Conservation (phyloP, 2,888 invertebrate genomes). For the Mimachlamys varia region DNA sequence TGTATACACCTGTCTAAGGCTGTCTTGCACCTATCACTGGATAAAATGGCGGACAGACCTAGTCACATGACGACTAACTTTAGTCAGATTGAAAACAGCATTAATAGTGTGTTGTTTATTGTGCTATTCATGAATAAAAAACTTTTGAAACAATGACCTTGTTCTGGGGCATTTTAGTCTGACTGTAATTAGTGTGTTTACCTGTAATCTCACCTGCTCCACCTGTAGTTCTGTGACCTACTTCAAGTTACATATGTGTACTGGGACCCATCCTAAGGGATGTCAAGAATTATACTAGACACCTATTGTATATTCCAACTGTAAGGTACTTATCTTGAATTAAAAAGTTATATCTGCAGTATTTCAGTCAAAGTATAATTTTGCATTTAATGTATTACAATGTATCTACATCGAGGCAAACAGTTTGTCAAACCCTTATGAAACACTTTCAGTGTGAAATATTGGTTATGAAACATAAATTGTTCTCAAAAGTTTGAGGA, state of each 20-base stretch:
- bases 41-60: slow-evolving; percentile 14
- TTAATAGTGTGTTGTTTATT: not conserved
- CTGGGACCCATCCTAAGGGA: not conserved
- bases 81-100: not conserved
- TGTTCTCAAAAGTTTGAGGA: no score
- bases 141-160: not conserved
- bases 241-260: not conserved
- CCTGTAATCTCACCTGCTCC: not conserved
- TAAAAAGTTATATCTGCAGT: no score
- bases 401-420: no score
- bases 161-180: not conserved
- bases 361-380: no score
- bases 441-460: no score
- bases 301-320: no score
- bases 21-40: slow-evolving; percentile 1
- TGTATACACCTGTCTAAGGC: slow-evolving; percentile 22
- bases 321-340: no score
- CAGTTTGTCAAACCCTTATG: no score
- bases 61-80: not conserved
- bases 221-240: slow-evolving; percentile 24
- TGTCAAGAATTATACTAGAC: not conserved
- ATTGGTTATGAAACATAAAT: no score
- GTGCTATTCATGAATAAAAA: not conserved
- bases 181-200: not conserved
- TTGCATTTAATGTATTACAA: no score